phyloP scores from a whole-genome alignment of 2,888 invertebrate genomes.

The Erebia palarica region DNA sequence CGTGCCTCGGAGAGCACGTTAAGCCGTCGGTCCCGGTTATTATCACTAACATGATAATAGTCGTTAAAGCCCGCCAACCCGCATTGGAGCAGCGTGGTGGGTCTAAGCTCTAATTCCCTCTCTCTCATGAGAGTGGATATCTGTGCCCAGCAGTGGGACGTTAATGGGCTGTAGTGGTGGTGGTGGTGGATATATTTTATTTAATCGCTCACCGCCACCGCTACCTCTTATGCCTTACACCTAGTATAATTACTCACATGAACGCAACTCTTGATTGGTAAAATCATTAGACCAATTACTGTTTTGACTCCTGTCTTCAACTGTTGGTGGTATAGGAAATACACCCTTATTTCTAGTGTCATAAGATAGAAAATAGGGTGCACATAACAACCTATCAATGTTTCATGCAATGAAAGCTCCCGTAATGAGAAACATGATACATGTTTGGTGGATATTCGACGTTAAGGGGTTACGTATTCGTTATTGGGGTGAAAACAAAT shows the following conservation, averaged over 20 bases:
- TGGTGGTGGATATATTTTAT: too few relatives aligned
- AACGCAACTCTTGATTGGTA: constrained; percentile 37
- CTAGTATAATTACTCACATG: constrained; percentile 34
- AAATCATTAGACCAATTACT: constrained; percentile 40
- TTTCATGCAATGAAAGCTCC: constrained; percentile 17
- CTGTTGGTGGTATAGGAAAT: constrained; percentile 12
- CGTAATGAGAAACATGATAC: constrained; percentile 17
- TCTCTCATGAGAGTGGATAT: too few relatives aligned
- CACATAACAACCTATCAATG: constrained; percentile 1
- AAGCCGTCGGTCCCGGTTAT: too few relatives aligned
- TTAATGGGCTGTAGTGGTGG: too few relatives aligned
- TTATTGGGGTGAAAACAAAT: too few relatives aligned
- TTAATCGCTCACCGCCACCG: background rate
- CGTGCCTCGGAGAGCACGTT: too few relatives aligned
- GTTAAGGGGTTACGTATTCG: background rate
- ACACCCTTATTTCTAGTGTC: background rate
- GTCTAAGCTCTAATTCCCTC: too few relatives aligned
- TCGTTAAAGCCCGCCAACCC: too few relatives aligned
- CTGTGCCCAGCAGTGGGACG: too few relatives aligned
- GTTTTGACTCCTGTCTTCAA: constrained; percentile 30
- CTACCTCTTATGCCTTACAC: constrained; percentile 14
- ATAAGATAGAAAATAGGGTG: background rate
- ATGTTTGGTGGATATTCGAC: background rate
- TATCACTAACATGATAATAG: too few relatives aligned
- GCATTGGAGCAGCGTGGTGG: too few relatives aligned